These are phyloP conservation scores for Isaurus tuberculatus DNA, from an alignment of 92 coral and sea anemone genomes.

Conservation along the genomic window DNA sequence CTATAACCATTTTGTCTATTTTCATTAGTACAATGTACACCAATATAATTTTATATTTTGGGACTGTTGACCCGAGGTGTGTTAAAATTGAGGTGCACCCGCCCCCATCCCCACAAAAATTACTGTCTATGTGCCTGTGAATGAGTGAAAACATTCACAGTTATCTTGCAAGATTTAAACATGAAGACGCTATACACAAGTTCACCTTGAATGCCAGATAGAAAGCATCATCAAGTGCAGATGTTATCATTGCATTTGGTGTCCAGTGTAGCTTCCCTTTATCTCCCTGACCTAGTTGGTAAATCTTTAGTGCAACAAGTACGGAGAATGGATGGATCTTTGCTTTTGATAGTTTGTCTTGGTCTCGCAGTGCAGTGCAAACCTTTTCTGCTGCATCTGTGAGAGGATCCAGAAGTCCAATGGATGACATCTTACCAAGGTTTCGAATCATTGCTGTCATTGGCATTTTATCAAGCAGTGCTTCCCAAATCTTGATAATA, in stretches of 20 bases:
- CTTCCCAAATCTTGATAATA: slow-evolving; percentile 82
- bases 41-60: too few relatives aligned
- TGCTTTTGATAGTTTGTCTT: slow-evolving; percentile 62
- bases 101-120: too few relatives aligned
- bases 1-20: too few relatives aligned
- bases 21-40: too few relatives aligned
- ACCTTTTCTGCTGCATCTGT: slow-evolving; percentile 74
- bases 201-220: slow-evolving; percentile 90
- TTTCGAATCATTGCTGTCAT: slow-evolving; percentile 98
- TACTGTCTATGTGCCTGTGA: too few relatives aligned
- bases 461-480: slow-evolving; percentile 90
- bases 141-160: not conserved
- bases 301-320: slow-evolving; percentile 83
- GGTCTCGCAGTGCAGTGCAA: slow-evolving; percentile 55
- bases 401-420: slow-evolving; percentile 69
- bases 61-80: too few relatives aligned
- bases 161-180: not conserved
- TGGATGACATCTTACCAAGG: slow-evolving; percentile 92
- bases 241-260: slow-evolving; percentile 68
- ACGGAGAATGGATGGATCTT: slow-evolving; percentile 94
- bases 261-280: slow-evolving; percentile 87
- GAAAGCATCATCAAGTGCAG: slow-evolving; percentile 90
- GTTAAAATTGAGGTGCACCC: too few relatives aligned
- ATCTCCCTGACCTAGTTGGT: slow-evolving; percentile 89
- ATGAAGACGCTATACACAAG: not conserved